Evolutionary conservation across 64 coral and sea anemone species (phyloP), one percentile per base, ranked within the genome.

Genomic region (Actinia equina): DNA sequence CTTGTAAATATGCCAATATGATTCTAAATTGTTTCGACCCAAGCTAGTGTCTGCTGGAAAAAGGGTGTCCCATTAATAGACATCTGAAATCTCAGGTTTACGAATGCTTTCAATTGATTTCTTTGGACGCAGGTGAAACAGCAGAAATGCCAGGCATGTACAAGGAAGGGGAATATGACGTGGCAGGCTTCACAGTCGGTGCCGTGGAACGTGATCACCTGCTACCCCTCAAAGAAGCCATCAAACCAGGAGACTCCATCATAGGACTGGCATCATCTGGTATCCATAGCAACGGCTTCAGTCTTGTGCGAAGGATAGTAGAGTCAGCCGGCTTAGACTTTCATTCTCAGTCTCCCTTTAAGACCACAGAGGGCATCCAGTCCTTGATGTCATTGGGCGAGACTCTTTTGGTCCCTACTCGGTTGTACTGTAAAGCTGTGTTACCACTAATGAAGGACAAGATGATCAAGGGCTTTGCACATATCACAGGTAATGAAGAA

Each of bases 91-190:
- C 30, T n/a, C 30, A 37, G n/a, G n/a, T 37, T 37, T 37, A 37
- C 30, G 1, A 37, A 37, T 57, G 11, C 55, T 57, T 16, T 57
- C 55, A 57, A 57, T 12, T 57, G 13, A 12, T 57, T 57, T 57
- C 55, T 57, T 57, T 57, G 6, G 13, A 27, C 25, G 27, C 30
- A 98, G 95, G 95, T 37, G 95, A 98, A 63, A 98, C 95, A 77
- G 95, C 95, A 55, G 95, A 98, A 92, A 98, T 98, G 95, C 95
- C 95, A 25, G 90, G 92, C 8, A 94, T 94, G 95, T 98, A 98
- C 77, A 80, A 81, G 58, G 67, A 52, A 4, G 87, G 92, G 30
- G 95, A 98, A 91, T 98, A 98, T 22, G 95, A 98, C 41, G 58
- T 98, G 27, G 95, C 95, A 52, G 95, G 95, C 11, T 98, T 98